Conservation (phyloP, 30 jellyfish, hydroid and myxozoan species). For the Phacellophora camtschatica region DNA sequence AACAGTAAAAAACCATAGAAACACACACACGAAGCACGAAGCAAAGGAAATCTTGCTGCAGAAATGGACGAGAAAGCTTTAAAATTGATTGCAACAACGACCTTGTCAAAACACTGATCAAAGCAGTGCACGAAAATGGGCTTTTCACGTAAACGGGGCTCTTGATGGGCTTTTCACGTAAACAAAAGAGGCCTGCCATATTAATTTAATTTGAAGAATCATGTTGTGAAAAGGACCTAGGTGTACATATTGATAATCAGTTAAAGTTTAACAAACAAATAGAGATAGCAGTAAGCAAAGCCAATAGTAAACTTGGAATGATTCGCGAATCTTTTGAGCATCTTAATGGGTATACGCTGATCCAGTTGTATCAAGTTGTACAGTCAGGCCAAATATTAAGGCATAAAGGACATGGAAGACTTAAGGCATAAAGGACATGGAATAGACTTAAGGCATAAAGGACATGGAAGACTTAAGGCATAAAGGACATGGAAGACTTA, state of each 20-base stretch:
- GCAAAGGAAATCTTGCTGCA: no score
- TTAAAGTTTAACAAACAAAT: slow-evolving; percentile 8
- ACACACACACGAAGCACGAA: no score
- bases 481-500: no score
- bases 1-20: no score
- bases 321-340: background rate
- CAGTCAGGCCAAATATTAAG: no score
- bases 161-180: no score
- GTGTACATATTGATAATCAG: slow-evolving; percentile 14
- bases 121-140: background rate
- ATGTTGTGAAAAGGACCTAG: slow-evolving; percentile 19
- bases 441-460: no score
- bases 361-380: background rate
- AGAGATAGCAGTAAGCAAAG: slow-evolving; percentile 27
- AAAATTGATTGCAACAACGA: background rate
- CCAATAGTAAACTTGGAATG: slow-evolving; percentile 7
- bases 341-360: slow-evolving; percentile 2
- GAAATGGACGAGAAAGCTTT: background rate
- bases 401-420: no score
- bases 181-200: no score
- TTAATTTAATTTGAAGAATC: slow-evolving; percentile 11
- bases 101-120: background rate
- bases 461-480: no score
- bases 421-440: no score
- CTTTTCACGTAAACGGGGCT: no score